Percentiles rank a stretch among this genome's conserved stretches.
Evolutionary conservation across 2,113 vertebrate species (phyloP).

Genomic region (Machaerirhynchus nigripectus): DNA sequence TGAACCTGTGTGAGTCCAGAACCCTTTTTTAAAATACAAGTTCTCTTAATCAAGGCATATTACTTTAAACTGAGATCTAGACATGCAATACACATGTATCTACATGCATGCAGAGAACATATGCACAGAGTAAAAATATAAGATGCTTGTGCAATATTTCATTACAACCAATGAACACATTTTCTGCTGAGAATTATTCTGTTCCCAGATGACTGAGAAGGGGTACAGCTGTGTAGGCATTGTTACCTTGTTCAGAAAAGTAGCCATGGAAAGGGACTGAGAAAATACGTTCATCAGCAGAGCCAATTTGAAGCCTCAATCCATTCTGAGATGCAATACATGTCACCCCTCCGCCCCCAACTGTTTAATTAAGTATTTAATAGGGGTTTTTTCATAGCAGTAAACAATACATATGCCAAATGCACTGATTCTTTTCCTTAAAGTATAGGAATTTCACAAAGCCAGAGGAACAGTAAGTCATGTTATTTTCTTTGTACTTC

Average conservation of each 20-base stretch:
- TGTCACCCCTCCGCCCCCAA: fast-evolving
- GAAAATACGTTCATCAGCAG: not conserved
- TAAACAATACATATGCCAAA: not conserved
- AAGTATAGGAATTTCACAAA: not conserved
- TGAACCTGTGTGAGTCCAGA: not conserved
- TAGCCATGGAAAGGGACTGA: not conserved
- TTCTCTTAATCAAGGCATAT: not conserved
- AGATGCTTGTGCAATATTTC: not conserved
- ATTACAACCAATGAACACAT: not conserved
- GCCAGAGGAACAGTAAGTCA: not conserved
- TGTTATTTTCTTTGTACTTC: not conserved
- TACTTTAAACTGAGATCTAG: not conserved
- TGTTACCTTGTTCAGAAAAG: not conserved
- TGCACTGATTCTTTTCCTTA: not conserved
- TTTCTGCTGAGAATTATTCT: not conserved
- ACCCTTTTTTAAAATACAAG: not conserved
- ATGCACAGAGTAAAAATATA: not conserved
- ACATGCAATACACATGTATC: not conserved
- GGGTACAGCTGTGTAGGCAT: not conserved
- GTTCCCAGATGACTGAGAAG: not conserved
- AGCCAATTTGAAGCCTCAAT: not conserved
- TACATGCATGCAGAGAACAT: not conserved
- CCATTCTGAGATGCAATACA: not conserved
- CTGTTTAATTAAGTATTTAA: not conserved
- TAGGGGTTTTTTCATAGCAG: not conserved